Evolutionary conservation across 2,113 vertebrate species (phyloP), one percentile per base, ranked within the genome.

Genomic region (Miniopterus natalensis): DNA sequence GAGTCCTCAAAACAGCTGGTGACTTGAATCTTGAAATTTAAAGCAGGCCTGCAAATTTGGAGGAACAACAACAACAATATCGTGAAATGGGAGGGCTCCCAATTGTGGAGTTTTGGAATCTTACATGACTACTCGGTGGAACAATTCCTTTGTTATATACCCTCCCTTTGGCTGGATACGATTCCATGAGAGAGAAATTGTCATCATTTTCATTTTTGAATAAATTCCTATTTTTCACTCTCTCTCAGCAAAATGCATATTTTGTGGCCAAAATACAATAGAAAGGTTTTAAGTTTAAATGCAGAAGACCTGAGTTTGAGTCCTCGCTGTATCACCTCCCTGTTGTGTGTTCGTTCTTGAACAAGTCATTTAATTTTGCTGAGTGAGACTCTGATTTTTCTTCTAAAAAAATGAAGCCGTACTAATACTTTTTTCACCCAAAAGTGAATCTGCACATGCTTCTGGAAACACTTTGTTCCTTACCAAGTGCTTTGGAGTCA

Each of bases 1-100:
- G 73, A 74, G 13, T 81, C 15, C 55, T 6, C 21, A n/a, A 77
- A 65, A 9, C 12, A 71, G 57, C 27, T 1, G 5, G 15, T 83
- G 10, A n/a, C 23, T 84, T 74, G 6, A 93, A 31, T 4, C 40
- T 66, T 91, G 15, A 96, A 79, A 65, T 74, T 92, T 55, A 90
- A 71, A 66, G 23, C 27, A 88, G 9, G 8, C 4, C 10, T 74
- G 77, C 8, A 96, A 89, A 89, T 73, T 15, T 90, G 11, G 36
- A 92, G 27, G 85, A 65, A 65, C 23, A 66, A 13, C 4, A 90
- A 79, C 36, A 77, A 42, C 1, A 79, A n/a, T 55, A 36, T 40
- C 47, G 8, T 70, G 49, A 90, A 95, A 88, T 47, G 27, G 20
- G 66, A 88, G 18, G 6, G 14, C 51, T 95, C 36, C 71, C 1